Evolutionary conservation across 2,888 invertebrate species (phyloP).

Genomic region (Thecophora atra): DNA sequence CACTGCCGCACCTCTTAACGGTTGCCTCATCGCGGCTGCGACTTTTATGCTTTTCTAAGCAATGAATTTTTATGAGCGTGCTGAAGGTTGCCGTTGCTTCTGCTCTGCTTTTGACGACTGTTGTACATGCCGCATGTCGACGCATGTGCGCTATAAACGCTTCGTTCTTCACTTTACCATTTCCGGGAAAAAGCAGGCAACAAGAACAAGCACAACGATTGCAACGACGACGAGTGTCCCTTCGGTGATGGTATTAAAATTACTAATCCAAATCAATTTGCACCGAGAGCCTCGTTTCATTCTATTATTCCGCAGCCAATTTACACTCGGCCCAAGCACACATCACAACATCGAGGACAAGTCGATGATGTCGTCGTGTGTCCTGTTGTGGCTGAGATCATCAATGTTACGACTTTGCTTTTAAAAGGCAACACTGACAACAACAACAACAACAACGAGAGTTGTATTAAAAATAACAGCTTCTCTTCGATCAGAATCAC

Average conservation of each 20-base stretch:
- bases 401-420: neutral
- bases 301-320: slow-evolving; percentile 61
- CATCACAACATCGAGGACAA: neutral
- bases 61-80: slow-evolving; percentile 46
- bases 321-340: slow-evolving; percentile 42
- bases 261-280: slow-evolving; percentile 64
- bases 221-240: neutral
- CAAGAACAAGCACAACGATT: neutral
- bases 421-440: neutral
- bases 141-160: slow-evolving; percentile 26
- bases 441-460: slow-evolving; percentile 12
- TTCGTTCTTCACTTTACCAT: too few species aligned
- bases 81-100: slow-evolving; percentile 5
- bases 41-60: slow-evolving; percentile 40
- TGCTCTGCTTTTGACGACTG: slow-evolving; percentile 10
- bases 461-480: neutral
- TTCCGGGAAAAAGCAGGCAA: neutral
- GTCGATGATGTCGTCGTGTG: slow-evolving; percentile 23
- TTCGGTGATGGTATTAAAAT: slow-evolving; percentile 31
- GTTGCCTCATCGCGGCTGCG: neutral
- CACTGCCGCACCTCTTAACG: neutral
- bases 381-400: neutral
- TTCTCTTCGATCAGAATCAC: slow-evolving; percentile 48
- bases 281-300: slow-evolving; percentile 63
- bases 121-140: slow-evolving; percentile 1